A percentile compares a stretch with the other conserved stretches of the same genome.
These are phyloP conservation scores for Listronotus oregonensis DNA, from an alignment of 1,140 invertebrate species.

Conservation along the genomic window DNA sequence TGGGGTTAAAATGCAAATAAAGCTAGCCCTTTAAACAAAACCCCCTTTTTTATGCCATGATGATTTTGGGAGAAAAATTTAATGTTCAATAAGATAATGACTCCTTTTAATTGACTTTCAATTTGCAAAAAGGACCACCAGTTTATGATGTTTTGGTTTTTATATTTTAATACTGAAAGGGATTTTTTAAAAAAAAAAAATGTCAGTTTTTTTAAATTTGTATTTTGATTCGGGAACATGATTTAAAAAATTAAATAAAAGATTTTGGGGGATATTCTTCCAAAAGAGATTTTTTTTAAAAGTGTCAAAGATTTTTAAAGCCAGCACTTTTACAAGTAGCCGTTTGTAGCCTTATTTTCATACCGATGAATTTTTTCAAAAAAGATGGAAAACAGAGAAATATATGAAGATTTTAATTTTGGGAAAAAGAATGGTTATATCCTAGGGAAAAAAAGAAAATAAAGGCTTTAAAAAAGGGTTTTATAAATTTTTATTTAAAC, in stretches of 20 bases:
- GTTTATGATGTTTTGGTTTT: constrained; percentile 13
- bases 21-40: not conserved
- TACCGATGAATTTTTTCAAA: constrained; percentile 3
- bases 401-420: constrained; percentile 5
- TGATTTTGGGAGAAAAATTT: constrained; percentile 23
- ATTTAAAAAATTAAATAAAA: not conserved
- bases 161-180: constrained; percentile 7
- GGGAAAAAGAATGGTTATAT: not conserved
- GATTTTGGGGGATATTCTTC: not conserved
- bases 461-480: not conserved
- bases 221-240: constrained; percentile 5
- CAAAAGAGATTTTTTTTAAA: constrained; percentile 6
- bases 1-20: not conserved
- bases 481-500: constrained; percentile 1
- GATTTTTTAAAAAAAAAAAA: constrained; percentile 3
- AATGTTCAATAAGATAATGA: constrained; percentile 26
- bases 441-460: not conserved
- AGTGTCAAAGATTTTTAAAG: constrained; percentile 5
- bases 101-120: constrained; percentile 23
- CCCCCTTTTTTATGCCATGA: not conserved
- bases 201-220: not conserved
- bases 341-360: constrained; percentile 13
- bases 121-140: constrained; percentile 20
- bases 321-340: constrained; percentile 11
- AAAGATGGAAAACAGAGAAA: not conserved